phyloP scores from a whole-genome alignment of 53 echinoderm and acorn worm species.

The Echinarachnius parma region DNA sequence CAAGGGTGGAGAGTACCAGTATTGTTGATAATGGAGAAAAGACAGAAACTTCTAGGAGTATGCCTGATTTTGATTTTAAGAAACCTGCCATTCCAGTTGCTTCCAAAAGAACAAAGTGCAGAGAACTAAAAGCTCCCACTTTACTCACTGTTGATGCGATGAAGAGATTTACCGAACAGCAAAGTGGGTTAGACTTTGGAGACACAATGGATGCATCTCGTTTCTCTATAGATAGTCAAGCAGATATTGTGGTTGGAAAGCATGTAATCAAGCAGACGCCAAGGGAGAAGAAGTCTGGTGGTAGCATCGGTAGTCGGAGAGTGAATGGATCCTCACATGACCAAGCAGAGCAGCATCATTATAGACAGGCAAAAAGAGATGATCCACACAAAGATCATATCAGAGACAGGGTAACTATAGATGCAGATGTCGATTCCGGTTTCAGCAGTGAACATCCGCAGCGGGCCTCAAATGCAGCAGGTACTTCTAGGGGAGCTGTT shows the following conservation, averaged over 20 bases:
- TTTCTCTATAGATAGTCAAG: conserved; percentile 43
- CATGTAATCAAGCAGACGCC: conserved; percentile 38
- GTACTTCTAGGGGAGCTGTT: neutral
- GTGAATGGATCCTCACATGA: neutral
- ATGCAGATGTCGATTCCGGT: conserved; percentile 35
- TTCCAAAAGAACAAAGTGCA: neutral
- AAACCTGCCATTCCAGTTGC: conserved; percentile 4
- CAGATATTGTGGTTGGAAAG: conserved; percentile 40
- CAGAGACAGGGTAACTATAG: neutral
- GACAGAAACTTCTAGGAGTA: too few relatives aligned
- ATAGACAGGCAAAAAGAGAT: neutral
- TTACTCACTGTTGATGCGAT: neutral
- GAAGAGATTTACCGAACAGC: neutral
- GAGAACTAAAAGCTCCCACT: neutral
- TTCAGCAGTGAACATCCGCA: conserved; percentile 39
- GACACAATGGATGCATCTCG: conserved; percentile 10
- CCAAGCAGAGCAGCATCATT: too few relatives aligned
- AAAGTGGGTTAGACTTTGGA: neutral
- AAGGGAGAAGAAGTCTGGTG: neutral
- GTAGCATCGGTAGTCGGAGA: neutral
- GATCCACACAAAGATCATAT: too few relatives aligned
- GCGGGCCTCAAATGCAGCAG: neutral
- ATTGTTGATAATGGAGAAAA: too few relatives aligned
- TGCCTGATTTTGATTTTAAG: conserved; percentile 17
- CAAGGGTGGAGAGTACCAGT: too few relatives aligned